These are phyloP conservation scores for Pemphigus obesinymphae DNA, from an alignment of 1,140 invertebrate genomes.

Conservation along the genomic window DNA sequence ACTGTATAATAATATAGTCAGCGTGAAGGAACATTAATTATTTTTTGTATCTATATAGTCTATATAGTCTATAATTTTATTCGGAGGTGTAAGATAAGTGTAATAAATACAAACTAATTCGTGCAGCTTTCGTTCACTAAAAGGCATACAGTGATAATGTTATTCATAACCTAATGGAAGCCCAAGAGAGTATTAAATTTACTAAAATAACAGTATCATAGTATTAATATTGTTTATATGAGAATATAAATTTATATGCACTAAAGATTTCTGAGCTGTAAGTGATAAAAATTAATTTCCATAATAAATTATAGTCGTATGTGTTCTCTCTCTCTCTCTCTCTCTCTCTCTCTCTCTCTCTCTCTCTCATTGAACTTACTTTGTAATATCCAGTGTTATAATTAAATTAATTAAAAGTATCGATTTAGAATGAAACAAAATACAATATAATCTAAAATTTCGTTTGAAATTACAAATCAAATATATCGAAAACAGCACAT, in stretches of 20 bases:
- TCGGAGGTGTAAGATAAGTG: neutral
- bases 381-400: neutral
- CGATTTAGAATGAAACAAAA: neutral
- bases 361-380: neutral
- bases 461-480: neutral
- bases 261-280: neutral
- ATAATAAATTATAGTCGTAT: conserved; percentile 2
- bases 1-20: neutral
- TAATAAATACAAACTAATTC: conserved; percentile 23
- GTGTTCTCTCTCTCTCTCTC: too few species aligned
- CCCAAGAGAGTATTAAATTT: conserved; percentile 18
- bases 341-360: too few species aligned
- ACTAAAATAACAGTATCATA: neutral
- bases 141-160: conserved; percentile 4
- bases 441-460: neutral
- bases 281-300: conserved; percentile 33
- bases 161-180: conserved; percentile 15
- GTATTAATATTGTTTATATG: conserved; percentile 28
- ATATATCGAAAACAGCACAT: neutral
- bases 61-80: neutral
- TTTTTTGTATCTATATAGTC: neutral
- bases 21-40: neutral
- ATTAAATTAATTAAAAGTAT: neutral
- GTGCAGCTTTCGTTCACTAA: neutral
- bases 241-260: conserved; percentile 10